Evolutionary conservation across 2,888 invertebrate genomes (phyloP).

Genomic region (Arrhopalites spinosus): DNA sequence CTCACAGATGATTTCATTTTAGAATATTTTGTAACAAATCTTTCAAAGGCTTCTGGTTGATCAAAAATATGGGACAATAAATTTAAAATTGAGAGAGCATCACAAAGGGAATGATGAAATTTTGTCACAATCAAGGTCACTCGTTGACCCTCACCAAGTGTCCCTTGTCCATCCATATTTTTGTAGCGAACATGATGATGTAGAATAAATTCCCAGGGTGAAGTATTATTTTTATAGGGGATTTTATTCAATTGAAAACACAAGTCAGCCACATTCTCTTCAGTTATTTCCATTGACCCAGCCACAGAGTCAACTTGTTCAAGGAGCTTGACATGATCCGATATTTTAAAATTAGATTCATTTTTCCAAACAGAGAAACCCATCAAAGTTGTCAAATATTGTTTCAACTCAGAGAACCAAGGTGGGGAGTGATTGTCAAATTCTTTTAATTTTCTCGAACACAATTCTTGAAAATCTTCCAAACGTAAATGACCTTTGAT

Average conservation of each 20-base stretch:
- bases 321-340: slow-evolving; percentile 9
- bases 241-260: slow-evolving; percentile 7
- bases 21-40: not conserved
- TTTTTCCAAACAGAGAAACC: slow-evolving; percentile 16
- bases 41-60: not conserved
- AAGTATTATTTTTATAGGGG: not conserved
- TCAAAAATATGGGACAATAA: slow-evolving; percentile 4
- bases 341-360: not conserved
- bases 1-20: too few species aligned
- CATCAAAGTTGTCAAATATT: slow-evolving; percentile 18
- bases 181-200: not conserved
- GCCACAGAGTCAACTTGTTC: not conserved
- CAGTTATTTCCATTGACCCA: not conserved
- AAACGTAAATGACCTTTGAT: not conserved
- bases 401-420: not conserved
- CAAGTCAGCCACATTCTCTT: not conserved
- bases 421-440: not conserved
- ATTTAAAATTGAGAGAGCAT: not conserved
- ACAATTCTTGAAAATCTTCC: not conserved
- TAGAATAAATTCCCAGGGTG: slow-evolving; percentile 12
- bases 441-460: not conserved
- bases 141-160: not conserved
- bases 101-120: slow-evolving; percentile 14
- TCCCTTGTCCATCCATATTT: not conserved
- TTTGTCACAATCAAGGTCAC: not conserved